Evolutionary conservation across 2,888 invertebrate species (phyloP), one percentile per base, ranked within the genome.

Genomic region (Leuctra nigra): DNA sequence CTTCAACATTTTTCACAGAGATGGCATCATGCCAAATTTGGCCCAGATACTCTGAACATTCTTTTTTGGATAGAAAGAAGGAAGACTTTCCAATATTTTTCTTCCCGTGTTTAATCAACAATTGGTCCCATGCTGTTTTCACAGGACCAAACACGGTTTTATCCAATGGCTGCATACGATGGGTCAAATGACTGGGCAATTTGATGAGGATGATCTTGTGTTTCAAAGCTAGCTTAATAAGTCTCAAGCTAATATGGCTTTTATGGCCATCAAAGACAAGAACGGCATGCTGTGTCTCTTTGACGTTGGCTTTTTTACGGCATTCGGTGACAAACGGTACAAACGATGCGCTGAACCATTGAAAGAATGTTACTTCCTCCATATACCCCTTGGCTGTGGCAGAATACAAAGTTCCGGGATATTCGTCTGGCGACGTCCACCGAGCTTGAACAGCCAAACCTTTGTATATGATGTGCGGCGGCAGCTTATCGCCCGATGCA

Each of bases 151-250:
- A 56, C 2, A 33, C 24, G 11, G 23, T 13, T 16, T 36, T 52
- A 29, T 56, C 56, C 6, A 56, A 29, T 14, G 56, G 50, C 48
- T 56, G 56, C 14, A 56, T 36, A 25, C 33, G 14, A 25, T 52
- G 36, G 22, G 56, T 56, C 36, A 36, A 20, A 29, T 29, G 29
- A 29, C 29, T 29, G 11, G 29, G 29, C 6, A 29, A 29, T 11
- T 29, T 29, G 7, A 29, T 25, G 16, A 57, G 18, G 36, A 36
- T 20, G 20, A 55, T 55, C 29, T 48, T 55, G 23, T 47, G 48
- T 22, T 55, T 48, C 11, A 55, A 18, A 24, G 55, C 47, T 16
- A 14, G 18, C 35, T 11, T 24, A 7, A 48, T 46, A 4, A 55
- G 20, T 47, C 48, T 13, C 9, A 55, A 47, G 25, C 55, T 55